Conservation (phyloP, 2,888 invertebrate genomes). For the Nebria salina region DNA sequence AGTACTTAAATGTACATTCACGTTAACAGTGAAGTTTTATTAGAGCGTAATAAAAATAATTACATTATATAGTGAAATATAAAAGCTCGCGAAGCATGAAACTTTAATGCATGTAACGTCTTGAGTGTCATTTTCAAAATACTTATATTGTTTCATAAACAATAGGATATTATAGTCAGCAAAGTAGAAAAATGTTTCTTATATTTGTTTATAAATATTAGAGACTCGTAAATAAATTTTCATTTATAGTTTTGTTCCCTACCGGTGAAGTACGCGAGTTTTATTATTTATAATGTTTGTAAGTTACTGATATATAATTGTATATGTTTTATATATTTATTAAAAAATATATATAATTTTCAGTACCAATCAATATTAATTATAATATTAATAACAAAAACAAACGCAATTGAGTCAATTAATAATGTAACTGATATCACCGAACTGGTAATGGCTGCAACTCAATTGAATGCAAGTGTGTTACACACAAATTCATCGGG, state of each 20-base stretch:
- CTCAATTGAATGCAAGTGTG: conserved; percentile 18
- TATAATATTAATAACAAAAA: not conserved
- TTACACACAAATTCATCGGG: conserved; percentile 27
- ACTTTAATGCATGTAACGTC: conserved; percentile 26
- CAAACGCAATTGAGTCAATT: not conserved
- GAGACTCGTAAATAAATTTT: not conserved
- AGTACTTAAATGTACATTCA: conserved; percentile 10
- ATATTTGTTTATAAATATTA: conserved; percentile 38
- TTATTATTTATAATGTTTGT: conserved; percentile 19
- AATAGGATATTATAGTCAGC: conserved; percentile 27
- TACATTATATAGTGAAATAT: conserved; percentile 21
- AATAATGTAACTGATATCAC: conserved; percentile 19
- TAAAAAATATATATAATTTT: not conserved
- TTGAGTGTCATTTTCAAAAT: conserved; percentile 2
- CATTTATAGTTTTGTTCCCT: not conserved
- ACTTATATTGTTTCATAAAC: conserved; percentile 33
- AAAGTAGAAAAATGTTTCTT: conserved; percentile 6
- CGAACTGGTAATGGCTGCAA: not conserved
- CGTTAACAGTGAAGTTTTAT: conserved; percentile 5
- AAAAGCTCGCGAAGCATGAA: conserved; percentile 19
- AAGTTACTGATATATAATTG: not conserved
- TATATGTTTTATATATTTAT: conserved; percentile 3
- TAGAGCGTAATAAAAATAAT: conserved; percentile 41
- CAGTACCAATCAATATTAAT: conserved; percentile 2
- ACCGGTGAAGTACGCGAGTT: not conserved